Evolutionary conservation across 2,888 invertebrate species (phyloP).

Genomic region (Emesis furor): DNA sequence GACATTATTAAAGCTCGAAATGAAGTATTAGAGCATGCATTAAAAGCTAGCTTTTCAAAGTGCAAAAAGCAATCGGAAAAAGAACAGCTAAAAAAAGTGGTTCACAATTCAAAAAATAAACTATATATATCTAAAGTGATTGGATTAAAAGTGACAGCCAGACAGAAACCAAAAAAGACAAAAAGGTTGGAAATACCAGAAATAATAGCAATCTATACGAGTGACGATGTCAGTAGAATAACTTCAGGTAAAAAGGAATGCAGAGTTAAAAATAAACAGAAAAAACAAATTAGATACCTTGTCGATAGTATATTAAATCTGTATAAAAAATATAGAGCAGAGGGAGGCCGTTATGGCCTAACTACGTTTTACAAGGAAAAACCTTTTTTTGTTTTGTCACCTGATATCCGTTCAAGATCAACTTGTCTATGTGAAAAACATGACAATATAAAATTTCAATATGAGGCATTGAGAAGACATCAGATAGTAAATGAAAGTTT

Average conservation of each 20-base stretch:
- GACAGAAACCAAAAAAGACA: neutral
- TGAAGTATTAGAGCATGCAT: neutral
- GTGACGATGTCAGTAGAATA: neutral
- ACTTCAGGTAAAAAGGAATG: neutral
- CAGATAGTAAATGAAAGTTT: too few relatives aligned
- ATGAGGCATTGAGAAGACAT: too few relatives aligned
- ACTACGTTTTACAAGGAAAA: too few relatives aligned
- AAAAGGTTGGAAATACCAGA: neutral
- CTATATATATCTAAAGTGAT: conserved; percentile 12
- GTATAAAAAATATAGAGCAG: too few relatives aligned
- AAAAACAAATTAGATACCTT: conserved; percentile 12
- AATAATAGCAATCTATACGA: neutral
- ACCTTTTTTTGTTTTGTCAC: too few relatives aligned
- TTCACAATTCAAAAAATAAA: conserved; percentile 5
- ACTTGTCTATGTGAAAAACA: too few relatives aligned
- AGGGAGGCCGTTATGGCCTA: too few relatives aligned
- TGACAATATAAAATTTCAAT: too few relatives aligned
- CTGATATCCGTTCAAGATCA: too few relatives aligned
- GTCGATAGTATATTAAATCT: neutral
- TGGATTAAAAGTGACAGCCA: neutral
- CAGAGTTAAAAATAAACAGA: conserved; percentile 5
- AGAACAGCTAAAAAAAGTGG: neutral
- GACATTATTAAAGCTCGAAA: conserved; percentile 3
- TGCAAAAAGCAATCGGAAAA: neutral
- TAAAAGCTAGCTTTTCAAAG: neutral